Conservation (phyloP, 2,888 invertebrate genomes). For the Eupelmus urozonus region DNA sequence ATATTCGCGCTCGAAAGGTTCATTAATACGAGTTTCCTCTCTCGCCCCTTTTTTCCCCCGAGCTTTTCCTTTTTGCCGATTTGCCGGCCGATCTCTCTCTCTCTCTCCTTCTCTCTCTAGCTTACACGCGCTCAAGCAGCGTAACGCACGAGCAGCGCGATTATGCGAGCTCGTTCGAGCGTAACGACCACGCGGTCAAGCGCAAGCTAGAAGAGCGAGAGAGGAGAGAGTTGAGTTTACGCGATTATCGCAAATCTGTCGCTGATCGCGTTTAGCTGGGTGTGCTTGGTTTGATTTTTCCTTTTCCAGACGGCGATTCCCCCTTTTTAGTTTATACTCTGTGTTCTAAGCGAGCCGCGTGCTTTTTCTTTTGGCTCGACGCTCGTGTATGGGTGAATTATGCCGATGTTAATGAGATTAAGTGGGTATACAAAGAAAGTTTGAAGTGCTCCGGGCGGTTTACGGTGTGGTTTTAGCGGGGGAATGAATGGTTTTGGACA, state of each 20-base stretch:
- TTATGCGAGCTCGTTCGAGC: conserved; percentile 44
- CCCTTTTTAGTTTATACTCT: not conserved
- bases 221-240: conserved; percentile 40
- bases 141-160: conserved; percentile 25
- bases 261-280: conserved; percentile 6
- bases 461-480: not conserved
- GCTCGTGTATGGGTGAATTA: not conserved
- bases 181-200: conserved; percentile 49
- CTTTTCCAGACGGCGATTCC: too few species aligned
- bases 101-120: not conserved
- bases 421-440: not conserved
- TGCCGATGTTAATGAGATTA: conserved; percentile 39
- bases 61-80: conserved; percentile 22
- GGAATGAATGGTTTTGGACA: not conserved
- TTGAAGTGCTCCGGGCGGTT: not conserved
- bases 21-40: conserved; percentile 51
- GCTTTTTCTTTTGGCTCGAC: not conserved
- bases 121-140: not conserved
- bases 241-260: conserved; percentile 54
- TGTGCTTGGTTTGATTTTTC: not conserved
- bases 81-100: too few species aligned
- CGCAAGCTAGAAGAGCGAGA: not conserved
- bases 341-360: not conserved
- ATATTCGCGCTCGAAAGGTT: conserved; percentile 45
- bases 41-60: conserved; percentile 13